These are phyloP conservation scores for Drosophila chauvacae DNA, from an alignment of 1,140 invertebrate species.

Conservation along the genomic window DNA sequence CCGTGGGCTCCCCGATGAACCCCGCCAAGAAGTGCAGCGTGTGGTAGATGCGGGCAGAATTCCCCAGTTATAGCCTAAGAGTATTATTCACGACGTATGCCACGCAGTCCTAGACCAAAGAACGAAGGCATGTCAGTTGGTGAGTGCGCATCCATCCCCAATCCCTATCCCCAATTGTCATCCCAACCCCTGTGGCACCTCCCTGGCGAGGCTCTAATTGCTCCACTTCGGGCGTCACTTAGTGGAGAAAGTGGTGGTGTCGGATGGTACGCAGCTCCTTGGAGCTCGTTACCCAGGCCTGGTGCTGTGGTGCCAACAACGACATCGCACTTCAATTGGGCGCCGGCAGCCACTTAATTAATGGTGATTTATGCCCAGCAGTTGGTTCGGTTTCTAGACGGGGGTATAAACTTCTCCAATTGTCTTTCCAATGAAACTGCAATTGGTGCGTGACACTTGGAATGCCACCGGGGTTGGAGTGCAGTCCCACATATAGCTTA, in stretches of 20 bases:
- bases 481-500: slow-evolving; percentile 9
- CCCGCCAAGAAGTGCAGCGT: slow-evolving; percentile 92
- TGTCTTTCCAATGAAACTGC: slow-evolving; percentile 54
- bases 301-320: slow-evolving; percentile 57
- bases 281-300: slow-evolving; percentile 25
- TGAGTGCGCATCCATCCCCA: slow-evolving; percentile 38
- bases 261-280: slow-evolving; percentile 18
- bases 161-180: not conserved
- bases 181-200: not conserved
- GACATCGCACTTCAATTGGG: slow-evolving; percentile 63
- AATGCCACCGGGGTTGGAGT: slow-evolving; percentile 21
- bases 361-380: slow-evolving; percentile 72
- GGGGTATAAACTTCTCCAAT: slow-evolving; percentile 56
- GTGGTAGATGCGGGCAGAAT: slow-evolving; percentile 52
- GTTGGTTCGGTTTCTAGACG: slow-evolving; percentile 26
- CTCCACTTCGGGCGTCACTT: slow-evolving; percentile 38
- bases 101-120: slow-evolving; percentile 29
- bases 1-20: slow-evolving; percentile 91
- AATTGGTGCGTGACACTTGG: slow-evolving; percentile 37
- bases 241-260: slow-evolving; percentile 31
- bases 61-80: slow-evolving; percentile 43
- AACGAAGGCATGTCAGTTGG: slow-evolving; percentile 33
- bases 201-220: slow-evolving; percentile 23
- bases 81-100: slow-evolving; percentile 59
- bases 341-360: slow-evolving; percentile 64